These are phyloP conservation scores for Psettodes erumei DNA, from an alignment of 2,113 vertebrate genomes.

Conservation along the genomic window DNA sequence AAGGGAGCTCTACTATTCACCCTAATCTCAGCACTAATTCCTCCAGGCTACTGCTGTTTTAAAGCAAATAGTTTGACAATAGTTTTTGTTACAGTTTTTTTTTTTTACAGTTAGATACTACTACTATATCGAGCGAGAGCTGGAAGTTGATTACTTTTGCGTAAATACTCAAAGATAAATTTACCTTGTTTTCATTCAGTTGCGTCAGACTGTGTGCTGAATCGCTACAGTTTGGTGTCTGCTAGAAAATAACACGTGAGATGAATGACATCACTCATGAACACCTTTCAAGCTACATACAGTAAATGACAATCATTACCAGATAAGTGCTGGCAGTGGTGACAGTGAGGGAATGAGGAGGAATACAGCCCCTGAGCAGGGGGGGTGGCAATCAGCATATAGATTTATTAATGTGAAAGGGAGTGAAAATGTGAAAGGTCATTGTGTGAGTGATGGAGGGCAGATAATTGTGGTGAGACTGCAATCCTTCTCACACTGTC, in stretches of 20 bases:
- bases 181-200: too few species aligned
- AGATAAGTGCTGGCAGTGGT: constrained; percentile 16
- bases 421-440: constrained; percentile 35
- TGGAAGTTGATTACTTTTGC: neutral
- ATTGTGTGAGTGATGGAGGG: neutral
- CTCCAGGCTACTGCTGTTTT: neutral
- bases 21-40: neutral
- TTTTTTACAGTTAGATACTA: too few species aligned
- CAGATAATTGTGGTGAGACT: constrained; percentile 19
- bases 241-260: neutral
- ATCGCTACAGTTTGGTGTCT: neutral
- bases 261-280: constrained; percentile 2
- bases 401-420: constrained; percentile 25
- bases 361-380: neutral
- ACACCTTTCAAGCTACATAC: constrained; percentile 20
- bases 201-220: neutral
- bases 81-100: too few species aligned
- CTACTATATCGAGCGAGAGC: too few species aligned
- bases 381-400: constrained; percentile 15
- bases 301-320: constrained; percentile 15
- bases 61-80: constrained; percentile 1
- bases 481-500: neutral
- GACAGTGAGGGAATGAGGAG: neutral
- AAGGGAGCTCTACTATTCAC: neutral
- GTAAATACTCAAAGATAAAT: neutral